Evolutionary conservation across 2,797 vertebrate species (phyloP).

Genomic region (Alexandromys oeconomus): DNA sequence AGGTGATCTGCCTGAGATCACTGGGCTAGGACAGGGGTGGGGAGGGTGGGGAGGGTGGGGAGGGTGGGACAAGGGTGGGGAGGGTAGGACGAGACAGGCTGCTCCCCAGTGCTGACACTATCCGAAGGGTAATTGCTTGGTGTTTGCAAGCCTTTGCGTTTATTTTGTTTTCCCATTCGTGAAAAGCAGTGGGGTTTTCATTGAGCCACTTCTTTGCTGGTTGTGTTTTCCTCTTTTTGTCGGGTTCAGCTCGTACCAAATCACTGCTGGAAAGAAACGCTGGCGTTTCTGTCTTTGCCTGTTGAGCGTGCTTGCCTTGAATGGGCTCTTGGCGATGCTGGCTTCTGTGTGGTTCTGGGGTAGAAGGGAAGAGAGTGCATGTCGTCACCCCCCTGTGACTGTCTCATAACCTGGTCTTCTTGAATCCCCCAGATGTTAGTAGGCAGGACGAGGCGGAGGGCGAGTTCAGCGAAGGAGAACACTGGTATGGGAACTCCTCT

Average conservation of each 20-base stretch:
- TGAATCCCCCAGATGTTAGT: constrained; percentile 93
- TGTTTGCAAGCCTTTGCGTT: neutral
- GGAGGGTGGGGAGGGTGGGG: no score
- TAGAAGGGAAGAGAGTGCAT: constrained; percentile 23
- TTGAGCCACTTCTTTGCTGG: constrained; percentile 28
- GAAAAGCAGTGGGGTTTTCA: neutral
- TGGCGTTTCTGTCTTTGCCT: neutral
- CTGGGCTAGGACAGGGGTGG: neutral
- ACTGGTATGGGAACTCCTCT: constrained; percentile 96
- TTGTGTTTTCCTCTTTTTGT: neutral
- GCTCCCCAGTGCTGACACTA: neutral
- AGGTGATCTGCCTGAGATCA: neutral
- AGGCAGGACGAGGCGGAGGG: constrained; percentile 94
- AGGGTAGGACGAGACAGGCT: neutral
- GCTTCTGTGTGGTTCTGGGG: neutral
- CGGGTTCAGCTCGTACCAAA: neutral
- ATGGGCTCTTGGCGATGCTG: neutral
- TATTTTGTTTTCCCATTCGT: neutral
- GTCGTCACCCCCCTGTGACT: neutral
- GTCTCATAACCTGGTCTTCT: constrained; percentile 82
- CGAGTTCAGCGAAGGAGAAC: constrained; percentile 95
- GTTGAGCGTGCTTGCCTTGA: neutral
- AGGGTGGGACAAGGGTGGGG: no score
- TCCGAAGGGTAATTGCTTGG: neutral
- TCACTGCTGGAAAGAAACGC: neutral